A percentile compares a stretch with the other conserved stretches of the same genome.
These are phyloP conservation scores for Speoplatyrhinus poulsoni DNA, from an alignment of 2,113 vertebrate genomes.

Conservation along the genomic window DNA sequence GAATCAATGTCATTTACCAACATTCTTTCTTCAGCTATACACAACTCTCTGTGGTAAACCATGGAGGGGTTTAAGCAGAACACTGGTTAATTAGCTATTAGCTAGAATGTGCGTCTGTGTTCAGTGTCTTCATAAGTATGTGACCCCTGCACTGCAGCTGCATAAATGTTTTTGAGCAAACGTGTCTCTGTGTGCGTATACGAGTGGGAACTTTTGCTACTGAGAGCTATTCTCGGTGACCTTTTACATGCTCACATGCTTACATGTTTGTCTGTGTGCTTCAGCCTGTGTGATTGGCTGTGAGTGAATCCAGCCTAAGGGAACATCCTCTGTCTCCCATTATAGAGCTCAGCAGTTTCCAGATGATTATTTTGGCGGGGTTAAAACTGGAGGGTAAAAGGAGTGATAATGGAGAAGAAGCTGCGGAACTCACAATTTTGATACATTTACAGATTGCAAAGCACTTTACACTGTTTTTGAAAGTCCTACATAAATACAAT, in stretches of 20 bases:
- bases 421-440: constrained; percentile 22
- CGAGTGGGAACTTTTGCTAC: constrained; percentile 24
- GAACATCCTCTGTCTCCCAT: constrained; percentile 59
- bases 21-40: constrained; percentile 12
- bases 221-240: constrained; percentile 72
- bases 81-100: constrained; percentile 38
- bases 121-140: not conserved
- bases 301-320: constrained; percentile 64
- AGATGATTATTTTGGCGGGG: constrained; percentile 64
- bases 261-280: constrained; percentile 69
- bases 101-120: constrained; percentile 19
- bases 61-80: constrained; percentile 6
- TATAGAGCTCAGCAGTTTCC: constrained; percentile 50
- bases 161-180: not conserved
- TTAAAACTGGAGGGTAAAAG: constrained; percentile 51
- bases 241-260: constrained; percentile 65
- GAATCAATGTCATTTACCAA: constrained; percentile 32
- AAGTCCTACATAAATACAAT: no score
- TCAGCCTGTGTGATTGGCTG: constrained; percentile 65
- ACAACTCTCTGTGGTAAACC: constrained; percentile 19
- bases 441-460: no score
- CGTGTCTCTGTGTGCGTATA: not conserved
- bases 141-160: not conserved
- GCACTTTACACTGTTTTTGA: no score
- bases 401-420: constrained; percentile 31